Evolutionary conservation across 1,140 invertebrate species (phyloP).

Genomic region (Ostrea edulis): DNA sequence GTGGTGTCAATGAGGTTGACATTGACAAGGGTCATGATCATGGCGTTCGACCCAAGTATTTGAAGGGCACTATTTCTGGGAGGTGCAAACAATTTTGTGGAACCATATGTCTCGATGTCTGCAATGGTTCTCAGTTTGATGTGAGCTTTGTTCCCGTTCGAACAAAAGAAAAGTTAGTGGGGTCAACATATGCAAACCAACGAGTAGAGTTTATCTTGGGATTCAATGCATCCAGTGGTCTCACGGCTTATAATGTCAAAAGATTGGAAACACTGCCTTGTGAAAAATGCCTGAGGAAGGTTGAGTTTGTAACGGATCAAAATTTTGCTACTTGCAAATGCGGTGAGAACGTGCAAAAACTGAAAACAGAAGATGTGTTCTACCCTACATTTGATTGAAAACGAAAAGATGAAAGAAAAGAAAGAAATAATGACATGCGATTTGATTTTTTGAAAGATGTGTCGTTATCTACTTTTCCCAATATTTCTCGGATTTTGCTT

Average conservation of each 20-base stretch:
- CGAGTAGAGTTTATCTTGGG: neutral
- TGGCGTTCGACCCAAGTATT: neutral
- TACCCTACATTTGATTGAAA: neutral
- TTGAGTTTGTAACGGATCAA: conserved; percentile 10
- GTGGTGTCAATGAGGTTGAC: neutral
- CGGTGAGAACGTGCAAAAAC: neutral
- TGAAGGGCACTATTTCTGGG: neutral
- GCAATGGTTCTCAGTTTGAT: neutral
- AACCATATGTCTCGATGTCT: neutral
- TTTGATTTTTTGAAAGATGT: no score
- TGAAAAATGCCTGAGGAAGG: neutral
- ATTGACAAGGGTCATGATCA: neutral
- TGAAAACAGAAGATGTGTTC: neutral
- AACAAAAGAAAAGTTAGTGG: neutral
- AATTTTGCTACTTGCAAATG: neutral
- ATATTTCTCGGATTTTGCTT: no score
- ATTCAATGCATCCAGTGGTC: neutral
- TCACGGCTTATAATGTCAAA: neutral
- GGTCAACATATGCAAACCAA: neutral
- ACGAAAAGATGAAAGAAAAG: neutral
- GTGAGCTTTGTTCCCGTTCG: neutral
- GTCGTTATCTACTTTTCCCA: no score
- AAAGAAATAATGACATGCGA: no score
- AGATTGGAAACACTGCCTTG: neutral
- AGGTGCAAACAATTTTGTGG: neutral